Evolutionary conservation across 2,888 invertebrate genomes (phyloP), one percentile per base, ranked within the genome.

Genomic region (Drosophila mercatorum): DNA sequence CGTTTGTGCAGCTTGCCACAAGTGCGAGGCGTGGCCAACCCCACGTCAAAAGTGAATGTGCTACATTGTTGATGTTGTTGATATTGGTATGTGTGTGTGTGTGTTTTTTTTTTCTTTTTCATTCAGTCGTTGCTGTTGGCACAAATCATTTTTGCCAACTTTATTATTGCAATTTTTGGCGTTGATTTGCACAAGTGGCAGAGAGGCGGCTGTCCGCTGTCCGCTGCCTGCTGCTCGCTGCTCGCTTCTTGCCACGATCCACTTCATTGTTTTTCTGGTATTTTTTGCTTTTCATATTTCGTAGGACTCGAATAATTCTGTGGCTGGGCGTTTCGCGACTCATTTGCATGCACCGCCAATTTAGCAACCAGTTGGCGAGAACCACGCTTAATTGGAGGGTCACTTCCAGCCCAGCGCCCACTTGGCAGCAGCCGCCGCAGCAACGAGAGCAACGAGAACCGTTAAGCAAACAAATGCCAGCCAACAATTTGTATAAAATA

Each of bases 31-130:
- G 89, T 89, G 88, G 72, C 58, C 64, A 57, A 55, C 60, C 52
- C 68, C 72, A 78, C 79, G 68, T 73, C 88, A 84, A 84, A 86
- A 90, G 86, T 88, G 86, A 86, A 86, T 86, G 86, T 86, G 87
- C 88, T 66, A 67, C 81, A 71, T 52, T 62, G 61, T 34, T 60
- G 46, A 41, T 28, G 52, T 6, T 51, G 36, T 17, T 17, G 17
- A 17, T 17, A 0, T 17, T 17, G 17, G 17, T 17, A 17, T 17
- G 17, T 17, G 17, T 17, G 17, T 17, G 43, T 65, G 53, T 26
- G 22, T 22, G 22, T 46, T 41, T n/a, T 62, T n/a, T 8, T 41
- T 17, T 62, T 8, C 5, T 10, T 61, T 7, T 41, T n/a, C 56
- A 3, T 6, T 10, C 43, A 17, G 43, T 26, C 55, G 44, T 22